Percentiles rank a stretch among this genome's conserved stretches.
Conservation (phyloP, 1,140 invertebrate species). For the Hypothenemus hampei region DNA sequence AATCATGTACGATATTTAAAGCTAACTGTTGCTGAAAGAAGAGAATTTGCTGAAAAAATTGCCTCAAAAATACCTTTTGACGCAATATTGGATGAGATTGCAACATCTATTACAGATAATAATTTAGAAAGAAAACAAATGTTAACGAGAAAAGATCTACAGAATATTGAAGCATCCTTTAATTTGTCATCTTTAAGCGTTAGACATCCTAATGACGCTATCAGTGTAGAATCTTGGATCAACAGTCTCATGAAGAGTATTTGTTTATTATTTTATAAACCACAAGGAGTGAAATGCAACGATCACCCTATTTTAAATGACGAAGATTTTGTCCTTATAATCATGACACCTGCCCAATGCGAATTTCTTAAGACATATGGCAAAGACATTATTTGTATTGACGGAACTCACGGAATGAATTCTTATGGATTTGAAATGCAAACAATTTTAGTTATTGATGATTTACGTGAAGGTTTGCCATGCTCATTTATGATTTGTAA, state of each 20-base stretch:
- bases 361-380: no score
- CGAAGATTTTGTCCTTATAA: slow-evolving; percentile 20
- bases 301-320: slow-evolving; percentile 1
- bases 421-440: slow-evolving; percentile 15
- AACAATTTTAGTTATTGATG: slow-evolving; percentile 20
- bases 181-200: slow-evolving; percentile 9
- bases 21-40: slow-evolving; percentile 10
- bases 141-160: slow-evolving; percentile 18
- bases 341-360: slow-evolving; percentile 6
- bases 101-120: slow-evolving; percentile 1
- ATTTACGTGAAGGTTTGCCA: slow-evolving; percentile 15
- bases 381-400: slow-evolving; percentile 16
- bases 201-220: no score
- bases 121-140: slow-evolving; percentile 20
- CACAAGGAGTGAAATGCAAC: slow-evolving; percentile 2
- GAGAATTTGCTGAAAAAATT: slow-evolving; percentile 22
- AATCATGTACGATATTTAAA: slow-evolving; percentile 21
- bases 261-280: slow-evolving; percentile 18
- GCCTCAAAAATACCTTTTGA: slow-evolving; percentile 23
- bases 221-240: slow-evolving; percentile 5
- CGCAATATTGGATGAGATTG: slow-evolving; percentile 22
- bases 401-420: slow-evolving; percentile 21
- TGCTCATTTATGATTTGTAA: slow-evolving; percentile 24
- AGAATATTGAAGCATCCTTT: slow-evolving; percentile 18
- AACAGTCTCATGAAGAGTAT: slow-evolving; percentile 3